Conservation (phyloP, 37 sponge, comb jelly and placozoan species). For the Agelas oroides region DNA sequence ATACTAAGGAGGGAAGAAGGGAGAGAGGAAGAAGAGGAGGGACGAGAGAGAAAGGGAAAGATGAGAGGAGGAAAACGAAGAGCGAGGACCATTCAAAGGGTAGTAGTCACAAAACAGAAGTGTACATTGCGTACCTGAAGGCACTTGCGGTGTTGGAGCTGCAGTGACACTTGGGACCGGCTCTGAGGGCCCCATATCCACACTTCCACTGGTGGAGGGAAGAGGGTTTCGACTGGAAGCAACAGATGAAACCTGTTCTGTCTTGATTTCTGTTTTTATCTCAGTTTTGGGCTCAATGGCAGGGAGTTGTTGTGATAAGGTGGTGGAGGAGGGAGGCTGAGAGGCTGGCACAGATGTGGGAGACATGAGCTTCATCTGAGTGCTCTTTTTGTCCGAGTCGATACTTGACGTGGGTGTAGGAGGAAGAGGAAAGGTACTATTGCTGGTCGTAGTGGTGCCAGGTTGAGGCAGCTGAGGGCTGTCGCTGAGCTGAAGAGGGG, state of each 20-base stretch:
- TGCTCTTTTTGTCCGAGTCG: background rate
- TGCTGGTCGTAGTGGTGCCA: background rate
- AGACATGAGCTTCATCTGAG: background rate
- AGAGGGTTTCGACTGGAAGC: background rate
- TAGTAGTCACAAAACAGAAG: no score
- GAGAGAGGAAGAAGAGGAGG: no score
- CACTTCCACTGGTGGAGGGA: no score
- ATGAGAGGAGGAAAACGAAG: no score
- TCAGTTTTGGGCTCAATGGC: background rate
- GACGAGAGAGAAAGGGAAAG: no score
- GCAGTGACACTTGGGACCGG: background rate
- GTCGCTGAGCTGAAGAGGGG: no score
- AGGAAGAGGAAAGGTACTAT: background rate
- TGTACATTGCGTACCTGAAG: no score
- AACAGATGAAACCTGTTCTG: background rate
- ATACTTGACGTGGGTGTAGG: background rate
- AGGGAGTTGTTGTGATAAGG: no score
- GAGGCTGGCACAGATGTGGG: background rate
- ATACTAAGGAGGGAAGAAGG: background rate
- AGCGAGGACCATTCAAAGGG: no score
- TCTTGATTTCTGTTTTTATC: constrained; percentile 13
- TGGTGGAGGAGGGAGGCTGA: background rate
- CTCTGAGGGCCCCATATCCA: background rate
- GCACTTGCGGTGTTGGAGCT: constrained; percentile 2
- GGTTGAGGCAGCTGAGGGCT: no score